Evolutionary conservation across 2,797 vertebrate genomes (phyloP), one percentile per base, ranked within the genome.

Genomic region (Lithobates pipiens): DNA sequence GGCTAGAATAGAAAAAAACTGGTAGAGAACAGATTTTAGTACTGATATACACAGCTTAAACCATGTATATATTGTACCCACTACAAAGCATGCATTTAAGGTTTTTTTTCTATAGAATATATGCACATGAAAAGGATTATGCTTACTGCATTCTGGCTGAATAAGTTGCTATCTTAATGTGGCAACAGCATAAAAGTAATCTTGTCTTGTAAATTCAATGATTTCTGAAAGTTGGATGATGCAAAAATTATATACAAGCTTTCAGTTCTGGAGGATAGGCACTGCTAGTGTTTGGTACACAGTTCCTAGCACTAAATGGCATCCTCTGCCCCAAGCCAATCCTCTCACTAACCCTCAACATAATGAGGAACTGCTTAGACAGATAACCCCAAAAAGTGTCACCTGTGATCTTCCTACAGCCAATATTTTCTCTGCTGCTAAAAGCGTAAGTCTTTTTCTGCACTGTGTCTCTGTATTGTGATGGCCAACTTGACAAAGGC

Each of bases 21-120:
- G 44, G 32, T 61, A 75, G 84, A 68, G 84, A 79, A 61, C 61
- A 80, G 61, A 80, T 75, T 68, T 75, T 46, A 75, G 27, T 5
- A 79, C 84, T 85, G 71, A 54, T 80, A 65, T 44, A 80, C 63
- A 85, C 36, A 67, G 61, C 67, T 21, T 27, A 61, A 54, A 54
- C 54, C 27, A 34, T 46, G 54, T 39, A 23, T 32, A 68, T 29
- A 29, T 54, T 54, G 44, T 54, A 34, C 3, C 2, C 34, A 34
- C 29, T 46, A 80, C 6, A 70, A 80, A 79, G 57, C 50, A 18
- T 80, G 42, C 3, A 70, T 50, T 71, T 70, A 21, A 29, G 29
- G 34, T 50, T 21, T 69, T 69, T 69, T 25, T 32, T 46, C 39
- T 27, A 10, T 70, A 23, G 21, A 1, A 61, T 23, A 61, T 54